These are phyloP conservation scores for Typhlichthys subterraneus DNA, from an alignment of 2,797 vertebrate genomes.

Conservation along the genomic window DNA sequence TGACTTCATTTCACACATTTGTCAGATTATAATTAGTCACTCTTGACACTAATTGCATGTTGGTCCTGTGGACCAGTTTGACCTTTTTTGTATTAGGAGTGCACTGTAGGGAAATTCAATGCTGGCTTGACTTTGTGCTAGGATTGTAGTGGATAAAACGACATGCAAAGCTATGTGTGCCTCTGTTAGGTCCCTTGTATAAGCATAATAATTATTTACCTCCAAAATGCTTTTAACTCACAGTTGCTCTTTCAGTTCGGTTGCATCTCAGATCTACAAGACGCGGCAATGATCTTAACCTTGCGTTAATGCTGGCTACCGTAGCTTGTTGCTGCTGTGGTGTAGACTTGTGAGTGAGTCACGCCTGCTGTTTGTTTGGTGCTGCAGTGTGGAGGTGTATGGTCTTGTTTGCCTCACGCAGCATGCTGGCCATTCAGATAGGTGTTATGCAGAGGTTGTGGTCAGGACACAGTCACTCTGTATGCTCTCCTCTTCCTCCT, in stretches of 20 bases:
- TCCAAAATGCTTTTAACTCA: slow-evolving; percentile 54
- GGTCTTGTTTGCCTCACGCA: slow-evolving; percentile 55
- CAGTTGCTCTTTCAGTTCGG: slow-evolving; percentile 47
- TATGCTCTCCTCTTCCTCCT: slow-evolving; percentile 28
- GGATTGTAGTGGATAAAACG: slow-evolving; percentile 39
- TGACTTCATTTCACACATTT: slow-evolving; percentile 80
- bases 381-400: slow-evolving; percentile 60
- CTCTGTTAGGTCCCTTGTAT: slow-evolving; percentile 43
- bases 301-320: slow-evolving; percentile 16
- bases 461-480: slow-evolving; percentile 62
- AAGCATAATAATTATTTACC: slow-evolving; percentile 55
- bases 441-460: slow-evolving; percentile 65
- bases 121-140: slow-evolving; percentile 56
- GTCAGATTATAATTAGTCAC: slow-evolving; percentile 80
- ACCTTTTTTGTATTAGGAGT: slow-evolving; percentile 70
- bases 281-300: slow-evolving; percentile 18
- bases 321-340: slow-evolving; percentile 29
- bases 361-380: slow-evolving; percentile 47
- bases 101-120: slow-evolving; percentile 65
- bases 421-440: slow-evolving; percentile 57
- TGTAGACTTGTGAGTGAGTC: slow-evolving; percentile 54
- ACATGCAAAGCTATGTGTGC: slow-evolving; percentile 27
- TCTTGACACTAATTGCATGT: slow-evolving; percentile 80
- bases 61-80: slow-evolving; percentile 70
- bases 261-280: slow-evolving; percentile 30